Conservation (phyloP, 1,140 invertebrate species). For the Ridgeia piscesae region DNA sequence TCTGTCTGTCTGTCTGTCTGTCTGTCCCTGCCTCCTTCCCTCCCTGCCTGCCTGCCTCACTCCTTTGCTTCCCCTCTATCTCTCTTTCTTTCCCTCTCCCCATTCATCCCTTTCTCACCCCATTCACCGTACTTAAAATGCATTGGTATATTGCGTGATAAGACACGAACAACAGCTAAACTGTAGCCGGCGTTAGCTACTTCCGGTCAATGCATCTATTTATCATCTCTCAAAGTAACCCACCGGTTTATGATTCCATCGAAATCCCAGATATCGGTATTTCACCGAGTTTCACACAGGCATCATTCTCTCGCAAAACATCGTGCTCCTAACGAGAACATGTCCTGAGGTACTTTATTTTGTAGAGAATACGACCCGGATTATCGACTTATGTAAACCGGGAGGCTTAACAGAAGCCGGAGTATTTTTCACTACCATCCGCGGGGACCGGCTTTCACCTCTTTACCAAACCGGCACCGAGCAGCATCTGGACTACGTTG, state of each 20-base stretch:
- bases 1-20: neutral
- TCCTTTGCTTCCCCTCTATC: neutral
- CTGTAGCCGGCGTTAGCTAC: no score
- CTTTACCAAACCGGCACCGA: neutral
- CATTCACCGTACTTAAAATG: neutral
- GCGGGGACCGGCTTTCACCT: neutral
- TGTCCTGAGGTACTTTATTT: no score
- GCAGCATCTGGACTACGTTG: neutral
- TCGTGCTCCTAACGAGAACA: neutral
- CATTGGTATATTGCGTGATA: no score
- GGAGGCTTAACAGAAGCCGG: neutral
- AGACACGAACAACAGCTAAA: no score
- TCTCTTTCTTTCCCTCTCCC: neutral
- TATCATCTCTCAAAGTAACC: neutral
- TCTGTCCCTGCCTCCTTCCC: neutral
- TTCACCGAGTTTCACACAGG: neutral
- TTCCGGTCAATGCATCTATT: neutral
- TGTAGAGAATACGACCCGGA: neutral
- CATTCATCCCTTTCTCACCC: neutral
- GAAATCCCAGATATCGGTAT: no score
- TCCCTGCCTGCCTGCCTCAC: neutral
- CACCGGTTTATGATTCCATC: no score
- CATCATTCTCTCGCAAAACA: neutral
- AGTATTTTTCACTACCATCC: neutral
- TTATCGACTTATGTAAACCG: neutral